Base-by-base conservation (phyloP, 2,888 invertebrate species). In the Nomada fucata region DNA sequence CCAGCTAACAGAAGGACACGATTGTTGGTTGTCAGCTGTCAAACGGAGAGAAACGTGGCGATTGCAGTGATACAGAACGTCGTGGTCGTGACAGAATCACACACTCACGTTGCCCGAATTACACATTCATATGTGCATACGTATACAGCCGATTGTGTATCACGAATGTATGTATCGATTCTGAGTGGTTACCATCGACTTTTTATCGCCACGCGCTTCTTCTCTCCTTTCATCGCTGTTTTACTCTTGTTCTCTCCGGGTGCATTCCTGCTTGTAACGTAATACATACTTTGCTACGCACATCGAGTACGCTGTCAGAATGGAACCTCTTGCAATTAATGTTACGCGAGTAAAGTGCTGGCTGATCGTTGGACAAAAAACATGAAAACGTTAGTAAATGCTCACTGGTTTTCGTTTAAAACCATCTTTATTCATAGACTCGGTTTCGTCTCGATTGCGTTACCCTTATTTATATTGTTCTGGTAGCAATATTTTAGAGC, bases 191-290 rank as follows among this genome's bases (percentile, higher is more conserved):
- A 76, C 85, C 79, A 70, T 83, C 72, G 75, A 69, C 67, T 80
- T 87, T 87, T 87, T 87, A 79, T 85, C 76, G 59, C 50, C 44
- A 10, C 52, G n/a, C 61, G 52, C 61, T 63, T 85, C 78, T 71
- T 79, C 77, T 71, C 73, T 70, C 72, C 75, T 83, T 78, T 82
- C 79, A 74, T 55, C 79, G 68, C 20, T 42, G 65, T 85, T 84
- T 86, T 86, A 79, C 73, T 79, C 79, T 20, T 76, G 64, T 75
- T 82, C 64, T 65, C 20, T 67, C 29, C 44, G 23, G 42, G 23
- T 55, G 77, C 86, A 86, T 86, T 86, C 82, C 82, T 78, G 29
- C 42, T 59, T 59, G 85, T 77, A 83, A 85, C 75, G 67, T 69
- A 72, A 83, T 83, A 85, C 69, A 83, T 85, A 85, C 69, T 65